Conservation (phyloP, 2,797 vertebrate genomes). For the Acanthopagrus latus region DNA sequence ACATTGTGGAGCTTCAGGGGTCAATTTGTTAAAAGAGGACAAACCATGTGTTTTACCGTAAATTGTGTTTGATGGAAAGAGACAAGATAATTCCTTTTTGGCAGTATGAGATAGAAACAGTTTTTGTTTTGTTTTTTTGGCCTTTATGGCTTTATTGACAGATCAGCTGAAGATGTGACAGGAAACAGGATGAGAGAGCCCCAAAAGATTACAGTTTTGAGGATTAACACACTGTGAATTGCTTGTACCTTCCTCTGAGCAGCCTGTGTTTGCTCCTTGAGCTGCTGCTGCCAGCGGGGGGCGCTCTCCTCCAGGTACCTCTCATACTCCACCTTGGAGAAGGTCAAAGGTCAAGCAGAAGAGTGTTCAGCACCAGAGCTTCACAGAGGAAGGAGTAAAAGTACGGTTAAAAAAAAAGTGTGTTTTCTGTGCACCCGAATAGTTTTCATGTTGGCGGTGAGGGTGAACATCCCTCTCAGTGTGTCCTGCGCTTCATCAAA, state of each 20-base stretch:
- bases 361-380: slow-evolving; percentile 12
- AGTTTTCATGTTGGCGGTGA: slow-evolving; percentile 80
- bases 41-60: not conserved
- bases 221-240: not conserved
- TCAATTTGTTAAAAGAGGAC: not conserved
- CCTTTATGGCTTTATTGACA: no score
- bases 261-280: slow-evolving; percentile 69
- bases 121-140: not conserved
- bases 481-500: slow-evolving; percentile 83
- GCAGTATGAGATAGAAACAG: no score
- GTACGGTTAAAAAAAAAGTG: not conserved
- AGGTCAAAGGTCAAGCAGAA: slow-evolving; percentile 34
- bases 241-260: slow-evolving; percentile 71
- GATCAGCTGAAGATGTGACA: not conserved
- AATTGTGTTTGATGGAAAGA: no score
- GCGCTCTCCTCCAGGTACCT: slow-evolving; percentile 73
- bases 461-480: slow-evolving; percentile 76
- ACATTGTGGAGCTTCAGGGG: not conserved
- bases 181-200: not conserved
- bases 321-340: slow-evolving; percentile 79
- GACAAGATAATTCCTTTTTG: no score
- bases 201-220: not conserved
- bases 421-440: slow-evolving; percentile 75
- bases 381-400: not conserved
- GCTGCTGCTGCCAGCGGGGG: slow-evolving; percentile 75